These are phyloP conservation scores for Octomys mimax DNA, from an alignment of 2,797 vertebrate species.

Conservation along the genomic window DNA sequence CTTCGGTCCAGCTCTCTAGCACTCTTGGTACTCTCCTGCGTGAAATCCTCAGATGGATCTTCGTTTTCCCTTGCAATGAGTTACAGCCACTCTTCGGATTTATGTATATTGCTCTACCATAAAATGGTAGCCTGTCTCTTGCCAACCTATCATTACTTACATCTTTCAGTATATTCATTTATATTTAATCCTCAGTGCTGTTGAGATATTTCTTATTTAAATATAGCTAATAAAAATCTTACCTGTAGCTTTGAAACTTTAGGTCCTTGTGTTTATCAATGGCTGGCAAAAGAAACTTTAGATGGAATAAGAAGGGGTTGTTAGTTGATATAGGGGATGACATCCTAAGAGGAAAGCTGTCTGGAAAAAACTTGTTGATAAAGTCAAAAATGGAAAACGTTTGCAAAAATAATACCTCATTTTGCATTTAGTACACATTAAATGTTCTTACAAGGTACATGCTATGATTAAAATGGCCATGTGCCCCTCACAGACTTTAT, in stretches of 20 bases:
- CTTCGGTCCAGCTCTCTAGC: not conserved
- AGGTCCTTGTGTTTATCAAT: not conserved
- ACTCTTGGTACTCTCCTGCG: not conserved
- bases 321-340: not conserved
- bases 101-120: too few species aligned
- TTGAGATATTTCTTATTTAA: slow-evolving; percentile 34
- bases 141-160: not conserved
- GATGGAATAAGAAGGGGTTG: not conserved
- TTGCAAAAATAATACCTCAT: not conserved
- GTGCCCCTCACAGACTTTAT: not conserved
- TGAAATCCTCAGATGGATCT: not conserved
- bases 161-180: not conserved
- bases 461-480: not conserved
- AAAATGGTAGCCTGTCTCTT: not conserved
- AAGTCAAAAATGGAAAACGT: not conserved
- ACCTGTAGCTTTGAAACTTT: slow-evolving; percentile 1
- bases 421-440: not conserved
- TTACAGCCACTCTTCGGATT: not conserved
- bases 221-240: not conserved
- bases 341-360: not conserved
- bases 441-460: not conserved
- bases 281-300: not conserved
- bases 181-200: not conserved
- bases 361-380: not conserved
- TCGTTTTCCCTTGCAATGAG: not conserved